Conservation (phyloP, 2,797 vertebrate genomes). For the Trachurus trachurus region DNA sequence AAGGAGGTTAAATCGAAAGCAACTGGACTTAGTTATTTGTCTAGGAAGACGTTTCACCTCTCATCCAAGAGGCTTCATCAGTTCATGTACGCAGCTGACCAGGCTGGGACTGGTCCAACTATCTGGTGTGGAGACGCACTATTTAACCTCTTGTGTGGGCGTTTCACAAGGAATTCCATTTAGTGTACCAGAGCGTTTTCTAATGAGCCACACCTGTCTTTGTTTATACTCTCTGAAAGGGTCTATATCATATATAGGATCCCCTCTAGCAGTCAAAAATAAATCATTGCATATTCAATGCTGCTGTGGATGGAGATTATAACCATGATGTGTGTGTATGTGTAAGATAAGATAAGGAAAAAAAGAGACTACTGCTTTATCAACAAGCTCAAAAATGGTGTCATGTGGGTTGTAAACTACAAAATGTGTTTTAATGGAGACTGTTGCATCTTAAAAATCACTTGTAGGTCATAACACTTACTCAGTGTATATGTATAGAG, state of each 20-base stretch:
- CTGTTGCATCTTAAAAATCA: neutral
- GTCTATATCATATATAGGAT: neutral
- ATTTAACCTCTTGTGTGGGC: no score
- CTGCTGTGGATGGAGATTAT: neutral
- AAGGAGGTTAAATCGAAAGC: no score
- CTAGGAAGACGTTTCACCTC: no score
- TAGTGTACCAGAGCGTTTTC: no score
- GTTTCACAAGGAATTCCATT: no score
- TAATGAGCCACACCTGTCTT: no score
- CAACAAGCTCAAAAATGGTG: neutral
- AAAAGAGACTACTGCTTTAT: neutral
- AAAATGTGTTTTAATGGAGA: neutral
- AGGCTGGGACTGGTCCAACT: no score
- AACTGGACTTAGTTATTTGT: no score
- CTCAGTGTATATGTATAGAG: neutral
- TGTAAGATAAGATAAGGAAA: neutral
- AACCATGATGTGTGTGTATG: neutral
- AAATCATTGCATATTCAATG: slow-evolving; percentile 18
- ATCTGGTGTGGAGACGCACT: no score
- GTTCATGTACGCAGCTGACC: no score
- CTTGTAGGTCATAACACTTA: slow-evolving; percentile 3
- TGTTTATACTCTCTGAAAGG: no score
- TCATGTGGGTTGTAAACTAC: neutral
- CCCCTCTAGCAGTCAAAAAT: slow-evolving; percentile 21
- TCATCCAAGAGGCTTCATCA: no score